A percentile compares a stretch with the other conserved stretches of the same genome.
Evolutionary conservation across 2,113 vertebrate species (phyloP).

Genomic region (Brachypodius melanocephalos): DNA sequence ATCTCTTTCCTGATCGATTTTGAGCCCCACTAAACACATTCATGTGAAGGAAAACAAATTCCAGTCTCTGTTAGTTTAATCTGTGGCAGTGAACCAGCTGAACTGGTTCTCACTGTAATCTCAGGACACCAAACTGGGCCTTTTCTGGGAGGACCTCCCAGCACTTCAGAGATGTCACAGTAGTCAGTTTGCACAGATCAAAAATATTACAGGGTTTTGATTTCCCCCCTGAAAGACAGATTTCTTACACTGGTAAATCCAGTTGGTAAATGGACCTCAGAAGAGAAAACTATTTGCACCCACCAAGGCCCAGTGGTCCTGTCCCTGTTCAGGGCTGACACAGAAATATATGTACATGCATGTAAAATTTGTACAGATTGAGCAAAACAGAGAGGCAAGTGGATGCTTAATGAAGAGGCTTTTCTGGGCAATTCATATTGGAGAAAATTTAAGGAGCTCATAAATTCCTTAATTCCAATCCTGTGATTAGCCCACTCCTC

Average conservation of each 20-base stretch:
- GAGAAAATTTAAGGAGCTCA: neutral
- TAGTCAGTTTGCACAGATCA: neutral
- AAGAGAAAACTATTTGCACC: neutral
- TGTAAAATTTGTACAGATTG: neutral
- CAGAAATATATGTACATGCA: neutral
- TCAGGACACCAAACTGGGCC: neutral
- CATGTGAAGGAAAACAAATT: slow-evolving; percentile 19
- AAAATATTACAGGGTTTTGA: neutral
- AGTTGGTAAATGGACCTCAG: neutral
- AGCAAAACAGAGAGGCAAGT: neutral
- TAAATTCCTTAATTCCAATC: neutral
- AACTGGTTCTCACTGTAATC: neutral
- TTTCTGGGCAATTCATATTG: neutral
- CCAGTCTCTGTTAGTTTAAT: slow-evolving; percentile 1
- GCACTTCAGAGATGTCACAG: neutral
- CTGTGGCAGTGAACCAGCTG: neutral
- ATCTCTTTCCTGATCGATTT: neutral
- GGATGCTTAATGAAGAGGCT: neutral
- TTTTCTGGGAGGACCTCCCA: neutral
- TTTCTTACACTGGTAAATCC: neutral
- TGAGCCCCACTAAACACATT: slow-evolving; percentile 22
- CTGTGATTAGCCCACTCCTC: neutral
- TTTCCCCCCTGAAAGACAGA: neutral
- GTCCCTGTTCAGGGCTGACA: neutral
- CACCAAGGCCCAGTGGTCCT: neutral